Base-by-base conservation (phyloP, 2,113 vertebrate genomes). In the Mastomys natalensis region DNA sequence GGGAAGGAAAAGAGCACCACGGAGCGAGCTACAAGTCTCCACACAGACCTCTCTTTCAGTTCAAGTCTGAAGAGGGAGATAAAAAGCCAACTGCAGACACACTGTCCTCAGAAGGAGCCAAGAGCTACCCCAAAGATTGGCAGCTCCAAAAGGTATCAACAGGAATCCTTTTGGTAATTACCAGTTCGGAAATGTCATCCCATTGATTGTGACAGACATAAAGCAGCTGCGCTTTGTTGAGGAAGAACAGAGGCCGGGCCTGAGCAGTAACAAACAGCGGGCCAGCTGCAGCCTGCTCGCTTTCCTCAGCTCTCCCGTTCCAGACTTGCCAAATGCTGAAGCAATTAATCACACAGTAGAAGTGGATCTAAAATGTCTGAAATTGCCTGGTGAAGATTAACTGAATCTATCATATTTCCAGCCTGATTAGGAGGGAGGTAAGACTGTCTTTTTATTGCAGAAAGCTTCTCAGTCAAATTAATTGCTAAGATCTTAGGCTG, bases 331-430 rank as follows among this genome's bases (percentile, higher is more conserved):
- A 98, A 98, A 98, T 97, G 97, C 96, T 97, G 97, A 95, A 97
- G 98, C 97, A 98, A 99, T 98, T 98, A 97, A 98, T 98, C 98
- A 98, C 97, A 92, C 97, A 55, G 96, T 94, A 96, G 98, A 98
- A 98, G 98, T 98, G 98, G 98, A 97, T 98, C 98, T 98, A 95
- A 98, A 98, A 98, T 0, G 80, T 98, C 98, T 98, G 98, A 98
- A 98, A 98, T 98, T 40, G 88, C 95, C 96, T 73, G 66, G 80
- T 97, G 98, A 98, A 98, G 98, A 98, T 98, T 98, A 98, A 98
- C 97, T 97, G 97, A 93, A 93, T 5, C 37, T 98, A 98, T 98
- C 93, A 0, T 4, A 11, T 98, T 98, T 98, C 98, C 96, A 98
- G 96, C 70, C 80, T 51, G 91, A 89, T 81, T 86, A 70, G 87